Percentiles rank a stretch among this genome's conserved stretches.
Evolutionary conservation across 2,113 vertebrate genomes (phyloP).

Genomic region (Capreolus pygargus): DNA sequence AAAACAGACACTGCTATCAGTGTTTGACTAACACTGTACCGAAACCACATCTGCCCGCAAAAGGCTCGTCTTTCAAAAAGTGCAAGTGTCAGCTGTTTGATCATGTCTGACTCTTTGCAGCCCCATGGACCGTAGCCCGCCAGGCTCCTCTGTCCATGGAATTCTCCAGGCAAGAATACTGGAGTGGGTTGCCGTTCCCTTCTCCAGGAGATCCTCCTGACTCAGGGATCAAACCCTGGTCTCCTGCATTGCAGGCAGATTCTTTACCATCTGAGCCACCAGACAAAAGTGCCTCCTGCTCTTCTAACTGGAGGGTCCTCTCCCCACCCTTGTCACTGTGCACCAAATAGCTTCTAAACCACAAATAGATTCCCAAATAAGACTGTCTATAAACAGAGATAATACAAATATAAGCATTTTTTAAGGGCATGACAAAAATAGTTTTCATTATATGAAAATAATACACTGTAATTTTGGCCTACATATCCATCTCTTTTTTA

Average conservation of each 20-base stretch:
- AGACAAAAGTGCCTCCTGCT: neutral
- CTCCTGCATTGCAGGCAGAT: neutral
- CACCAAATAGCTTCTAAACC: neutral
- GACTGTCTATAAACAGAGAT: neutral
- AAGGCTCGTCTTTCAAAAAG: neutral
- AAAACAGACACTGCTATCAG: neutral
- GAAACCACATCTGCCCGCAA: neutral
- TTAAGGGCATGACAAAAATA: neutral
- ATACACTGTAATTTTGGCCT: neutral
- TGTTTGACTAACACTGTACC: too few species aligned
- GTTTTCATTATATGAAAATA: neutral
- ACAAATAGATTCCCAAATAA: neutral
- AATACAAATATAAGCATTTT: neutral
- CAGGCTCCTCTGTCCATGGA: neutral
- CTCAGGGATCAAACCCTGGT: neutral
- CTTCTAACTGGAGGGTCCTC: neutral
- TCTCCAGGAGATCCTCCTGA: neutral
- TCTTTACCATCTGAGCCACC: neutral
- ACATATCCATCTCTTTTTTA: neutral
- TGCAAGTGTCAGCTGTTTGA: neutral
- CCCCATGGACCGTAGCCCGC: accelerated
- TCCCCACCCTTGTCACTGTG: too few species aligned
- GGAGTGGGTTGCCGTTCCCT: neutral
- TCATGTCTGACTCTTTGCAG: neutral
- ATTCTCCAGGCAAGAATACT: neutral